These are phyloP conservation scores for Pangasius macronema DNA, from an alignment of 2,797 vertebrate genomes.

Conservation along the genomic window DNA sequence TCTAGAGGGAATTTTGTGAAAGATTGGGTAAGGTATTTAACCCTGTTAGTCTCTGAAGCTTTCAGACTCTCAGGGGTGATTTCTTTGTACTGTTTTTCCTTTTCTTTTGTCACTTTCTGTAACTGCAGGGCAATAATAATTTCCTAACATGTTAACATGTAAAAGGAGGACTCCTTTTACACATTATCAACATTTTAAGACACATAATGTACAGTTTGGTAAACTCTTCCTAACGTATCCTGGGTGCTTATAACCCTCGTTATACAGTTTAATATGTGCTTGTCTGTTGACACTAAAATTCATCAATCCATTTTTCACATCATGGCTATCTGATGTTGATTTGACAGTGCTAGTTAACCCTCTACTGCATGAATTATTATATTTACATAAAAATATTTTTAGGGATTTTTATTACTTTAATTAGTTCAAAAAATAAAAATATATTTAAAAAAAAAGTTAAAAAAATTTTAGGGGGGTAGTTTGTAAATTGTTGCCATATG, in stretches of 20 bases:
- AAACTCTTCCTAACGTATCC: background rate
- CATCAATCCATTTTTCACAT: background rate
- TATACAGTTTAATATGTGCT: background rate
- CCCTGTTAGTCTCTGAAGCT: conserved; percentile 30
- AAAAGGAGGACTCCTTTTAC: too few species aligned
- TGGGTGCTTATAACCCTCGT: background rate
- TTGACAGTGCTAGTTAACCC: background rate
- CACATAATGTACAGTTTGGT: background rate
- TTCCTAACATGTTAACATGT: background rate
- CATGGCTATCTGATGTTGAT: background rate
- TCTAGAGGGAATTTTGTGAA: conserved; percentile 23
- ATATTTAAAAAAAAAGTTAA: too few species aligned
- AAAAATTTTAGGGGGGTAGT: too few species aligned
- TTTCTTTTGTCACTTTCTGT: background rate
- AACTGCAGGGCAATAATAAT: background rate
- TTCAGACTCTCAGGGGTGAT: conserved; percentile 9
- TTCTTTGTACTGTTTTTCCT: background rate
- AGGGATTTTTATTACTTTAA: too few species aligned
- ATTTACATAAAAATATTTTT: too few species aligned
- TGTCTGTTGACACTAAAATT: background rate
- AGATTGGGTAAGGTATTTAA: conserved; percentile 22
- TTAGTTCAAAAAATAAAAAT: too few species aligned
- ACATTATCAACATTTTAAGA: background rate
- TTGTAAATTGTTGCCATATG: too few species aligned
- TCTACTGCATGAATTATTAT: too few species aligned